Conservation (phyloP, 1,140 invertebrate species). For the Sycobia sp. region DNA sequence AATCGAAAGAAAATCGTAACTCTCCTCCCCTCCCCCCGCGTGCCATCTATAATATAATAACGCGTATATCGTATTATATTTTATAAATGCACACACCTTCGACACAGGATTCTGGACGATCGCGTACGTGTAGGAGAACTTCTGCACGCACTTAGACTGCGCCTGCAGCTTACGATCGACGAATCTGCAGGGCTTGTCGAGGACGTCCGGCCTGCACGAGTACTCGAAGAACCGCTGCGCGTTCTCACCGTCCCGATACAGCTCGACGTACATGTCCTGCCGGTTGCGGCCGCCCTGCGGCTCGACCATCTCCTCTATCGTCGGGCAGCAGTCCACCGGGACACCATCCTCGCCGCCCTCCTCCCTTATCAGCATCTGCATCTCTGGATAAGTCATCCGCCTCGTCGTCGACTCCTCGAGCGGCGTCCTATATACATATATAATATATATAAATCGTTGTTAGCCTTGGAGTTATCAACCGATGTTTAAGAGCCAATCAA, state of each 20-base stretch:
- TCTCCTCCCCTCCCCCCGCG: too few species aligned
- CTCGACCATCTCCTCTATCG: slow-evolving; percentile 75
- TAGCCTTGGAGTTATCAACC: too few species aligned
- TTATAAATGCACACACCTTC: too few species aligned
- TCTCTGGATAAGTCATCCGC: slow-evolving; percentile 58
- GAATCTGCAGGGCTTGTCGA: slow-evolving; percentile 76
- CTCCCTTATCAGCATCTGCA: slow-evolving; percentile 67
- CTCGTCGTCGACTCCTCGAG: slow-evolving; percentile 47
- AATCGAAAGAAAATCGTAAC: neutral
- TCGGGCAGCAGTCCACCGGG: slow-evolving; percentile 79
- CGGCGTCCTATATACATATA: slow-evolving; percentile 41
- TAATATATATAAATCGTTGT: too few species aligned
- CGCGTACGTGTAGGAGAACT: slow-evolving; percentile 84
- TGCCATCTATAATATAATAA: neutral
- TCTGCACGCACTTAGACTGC: slow-evolving; percentile 79
- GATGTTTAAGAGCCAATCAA: too few species aligned
- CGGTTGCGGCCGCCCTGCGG: slow-evolving; percentile 77
- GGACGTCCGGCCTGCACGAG: slow-evolving; percentile 74
- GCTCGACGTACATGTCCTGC: slow-evolving; percentile 72
- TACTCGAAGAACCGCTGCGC: slow-evolving; percentile 78
- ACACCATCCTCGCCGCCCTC: slow-evolving; percentile 64
- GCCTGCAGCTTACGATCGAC: slow-evolving; percentile 72
- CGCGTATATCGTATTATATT: too few species aligned
- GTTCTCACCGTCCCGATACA: slow-evolving; percentile 74
- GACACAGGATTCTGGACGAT: slow-evolving; percentile 65